Evolutionary conservation across 2,113 vertebrate species (phyloP), one percentile per base, ranked within the genome.

Genomic region (Cephalopholis sonnerati): DNA sequence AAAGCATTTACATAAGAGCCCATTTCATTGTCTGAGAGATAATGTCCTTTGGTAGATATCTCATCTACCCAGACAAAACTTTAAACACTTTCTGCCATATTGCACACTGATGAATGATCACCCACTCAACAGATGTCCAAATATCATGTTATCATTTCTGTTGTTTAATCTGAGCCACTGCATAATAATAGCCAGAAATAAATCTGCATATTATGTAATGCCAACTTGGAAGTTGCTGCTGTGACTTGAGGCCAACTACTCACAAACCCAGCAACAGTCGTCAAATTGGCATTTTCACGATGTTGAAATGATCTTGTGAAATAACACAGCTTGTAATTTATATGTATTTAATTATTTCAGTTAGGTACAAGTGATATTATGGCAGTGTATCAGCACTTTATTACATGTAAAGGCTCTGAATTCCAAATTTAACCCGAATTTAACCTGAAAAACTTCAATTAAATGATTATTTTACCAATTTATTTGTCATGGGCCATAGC

Each of bases 111-210:
- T 75, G 44, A 73, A 65, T 57, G 25, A 71, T 69, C 85, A 32
- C 81, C 86, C 84, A 80, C 86, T 79, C 83, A 91, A 76, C 88
- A 87, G 82, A 89, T 89, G 84, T 54, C 77, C 68, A 91, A 70
- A 81, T 74, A 81, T 54, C 77, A 72, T n/a, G 32, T 44, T 73
- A 41, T 53, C 4, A 29, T 79, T 81, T 85, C 54, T 81, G 48
- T 74, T 88, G 81, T 77, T 83, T 76, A 55, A 75, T 69, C 22
- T 16, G 46, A 81, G 77, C 61, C 44, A n/a, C 18, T 29, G 63
- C 27, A 76, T 55, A 70, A 61, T 24, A 58, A 71, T 48, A 44
- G 50, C 7, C 66, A 73, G 48, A 79, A 85, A 84, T 77, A 76
- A 53, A 22, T 57, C 39, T 54, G 51, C 20, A 51, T 55, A 62